These are phyloP conservation scores for Lithobates pipiens DNA, from an alignment of 2,797 vertebrate genomes.

Conservation along the genomic window DNA sequence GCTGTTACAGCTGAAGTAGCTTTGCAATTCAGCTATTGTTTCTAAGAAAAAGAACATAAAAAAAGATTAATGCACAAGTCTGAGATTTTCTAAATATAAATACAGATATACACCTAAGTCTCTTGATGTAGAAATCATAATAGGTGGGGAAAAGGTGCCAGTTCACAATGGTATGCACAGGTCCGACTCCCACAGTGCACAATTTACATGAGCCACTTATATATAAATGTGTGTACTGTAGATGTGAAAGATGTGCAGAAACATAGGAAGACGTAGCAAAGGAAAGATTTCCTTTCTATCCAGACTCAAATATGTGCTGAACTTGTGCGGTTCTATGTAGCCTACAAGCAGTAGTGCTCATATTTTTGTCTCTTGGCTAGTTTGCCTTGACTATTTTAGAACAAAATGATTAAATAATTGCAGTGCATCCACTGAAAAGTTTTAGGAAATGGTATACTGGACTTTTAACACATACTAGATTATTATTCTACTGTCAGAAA, in stretches of 20 bases:
- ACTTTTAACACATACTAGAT: no score
- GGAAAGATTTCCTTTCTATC: no score
- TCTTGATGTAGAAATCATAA: background rate
- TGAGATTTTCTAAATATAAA: background rate
- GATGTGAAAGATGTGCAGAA: no score
- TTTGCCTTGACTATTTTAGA: background rate
- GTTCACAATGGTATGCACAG: no score
- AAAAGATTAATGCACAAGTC: background rate
- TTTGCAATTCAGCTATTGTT: conserved; percentile 62
- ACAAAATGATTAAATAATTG: background rate
- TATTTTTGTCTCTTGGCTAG: background rate
- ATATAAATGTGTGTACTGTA: no score
- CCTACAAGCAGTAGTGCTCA: background rate
- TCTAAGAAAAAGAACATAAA: conserved; percentile 61
- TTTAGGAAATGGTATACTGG: no score
- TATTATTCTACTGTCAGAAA: no score
- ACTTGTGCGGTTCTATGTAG: background rate
- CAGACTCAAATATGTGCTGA: no score
- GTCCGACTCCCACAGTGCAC: no score
- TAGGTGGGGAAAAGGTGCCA: no score
- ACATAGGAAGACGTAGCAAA: background rate
- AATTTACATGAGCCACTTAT: no score
- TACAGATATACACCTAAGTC: background rate
- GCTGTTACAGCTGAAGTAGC: conserved; percentile 65
- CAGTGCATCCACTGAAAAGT: no score